Evolutionary conservation across 2,888 invertebrate genomes (phyloP).

Genomic region (Halictus quadricinctus): DNA sequence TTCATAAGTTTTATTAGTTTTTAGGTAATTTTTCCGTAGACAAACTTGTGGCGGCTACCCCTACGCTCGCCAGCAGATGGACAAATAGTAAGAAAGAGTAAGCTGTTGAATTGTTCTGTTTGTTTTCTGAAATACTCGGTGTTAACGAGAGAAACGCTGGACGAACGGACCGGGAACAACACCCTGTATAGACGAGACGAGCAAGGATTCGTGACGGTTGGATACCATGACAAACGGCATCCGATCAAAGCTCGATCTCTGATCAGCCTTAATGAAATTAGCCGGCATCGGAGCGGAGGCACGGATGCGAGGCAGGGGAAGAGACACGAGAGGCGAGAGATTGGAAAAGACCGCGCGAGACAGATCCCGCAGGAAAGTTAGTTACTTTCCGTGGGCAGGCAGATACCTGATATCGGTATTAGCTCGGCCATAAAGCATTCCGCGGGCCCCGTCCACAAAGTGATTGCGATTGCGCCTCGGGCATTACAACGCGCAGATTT

Average conservation of each 20-base stretch:
- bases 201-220: neutral
- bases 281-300: neutral
- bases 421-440: constrained; percentile 61
- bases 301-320: neutral
- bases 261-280: constrained; percentile 48
- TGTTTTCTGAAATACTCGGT: no score
- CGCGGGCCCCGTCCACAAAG: constrained; percentile 56
- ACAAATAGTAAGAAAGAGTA: no score
- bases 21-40: no score
- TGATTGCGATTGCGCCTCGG: constrained; percentile 63
- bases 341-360: constrained; percentile 35
- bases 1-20: no score
- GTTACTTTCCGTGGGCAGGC: constrained; percentile 38
- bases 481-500: constrained; percentile 62
- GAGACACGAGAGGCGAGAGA: neutral
- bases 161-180: neutral
- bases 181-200: neutral
- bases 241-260: constrained; percentile 32
- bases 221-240: neutral
- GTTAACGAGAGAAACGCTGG: no score
- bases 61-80: no score
- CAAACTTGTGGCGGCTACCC: no score
- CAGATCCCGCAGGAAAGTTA: constrained; percentile 36
- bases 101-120: no score
- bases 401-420: constrained; percentile 65